phyloP scores from a whole-genome alignment of 2,888 invertebrate genomes.

The Latrodectus hesperus region DNA sequence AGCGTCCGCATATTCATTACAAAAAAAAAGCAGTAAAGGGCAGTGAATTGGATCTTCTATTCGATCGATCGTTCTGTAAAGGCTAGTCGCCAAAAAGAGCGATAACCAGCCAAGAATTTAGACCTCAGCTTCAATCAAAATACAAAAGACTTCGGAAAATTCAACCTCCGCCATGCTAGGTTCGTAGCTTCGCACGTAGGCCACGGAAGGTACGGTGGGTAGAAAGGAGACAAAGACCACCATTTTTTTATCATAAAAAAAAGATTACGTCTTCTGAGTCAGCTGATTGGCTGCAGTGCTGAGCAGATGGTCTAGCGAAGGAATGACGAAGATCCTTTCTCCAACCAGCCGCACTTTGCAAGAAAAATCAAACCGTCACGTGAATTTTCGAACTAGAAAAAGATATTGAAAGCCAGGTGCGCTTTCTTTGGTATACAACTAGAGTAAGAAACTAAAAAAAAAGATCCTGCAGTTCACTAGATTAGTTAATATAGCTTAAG shows the following conservation, averaged over 20 bases:
- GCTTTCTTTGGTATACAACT: slow-evolving; percentile 16
- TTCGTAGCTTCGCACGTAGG: slow-evolving; percentile 46
- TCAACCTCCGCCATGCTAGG: slow-evolving; percentile 46
- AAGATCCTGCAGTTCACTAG: slow-evolving; percentile 10
- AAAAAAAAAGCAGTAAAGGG: too few species aligned
- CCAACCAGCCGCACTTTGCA: slow-evolving; percentile 29
- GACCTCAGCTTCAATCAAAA: slow-evolving; percentile 12
- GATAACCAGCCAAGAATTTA: slow-evolving; percentile 33
- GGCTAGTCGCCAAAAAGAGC: slow-evolving; percentile 29
- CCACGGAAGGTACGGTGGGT: slow-evolving; percentile 41
- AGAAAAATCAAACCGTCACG: slow-evolving; percentile 35
- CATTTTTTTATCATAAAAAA: slow-evolving; percentile 14
- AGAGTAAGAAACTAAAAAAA: slow-evolving; percentile 8
- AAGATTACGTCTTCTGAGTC: slow-evolving; percentile 30
- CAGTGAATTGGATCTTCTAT: not conserved
- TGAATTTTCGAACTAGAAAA: slow-evolving; percentile 41
- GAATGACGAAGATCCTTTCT: slow-evolving; percentile 27
- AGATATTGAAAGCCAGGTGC: slow-evolving; percentile 50
- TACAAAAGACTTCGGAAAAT: slow-evolving; percentile 38
- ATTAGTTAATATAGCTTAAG: too few species aligned
- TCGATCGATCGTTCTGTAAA: slow-evolving; percentile 14
- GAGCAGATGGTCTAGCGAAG: slow-evolving; percentile 46
- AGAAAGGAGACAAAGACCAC: slow-evolving; percentile 48
- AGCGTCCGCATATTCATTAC: not conserved
- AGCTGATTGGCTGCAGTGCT: slow-evolving; percentile 48